Evolutionary conservation across 1,140 invertebrate genomes (phyloP), one percentile per base, ranked within the genome.

Genomic region (Megathymus violae): DNA sequence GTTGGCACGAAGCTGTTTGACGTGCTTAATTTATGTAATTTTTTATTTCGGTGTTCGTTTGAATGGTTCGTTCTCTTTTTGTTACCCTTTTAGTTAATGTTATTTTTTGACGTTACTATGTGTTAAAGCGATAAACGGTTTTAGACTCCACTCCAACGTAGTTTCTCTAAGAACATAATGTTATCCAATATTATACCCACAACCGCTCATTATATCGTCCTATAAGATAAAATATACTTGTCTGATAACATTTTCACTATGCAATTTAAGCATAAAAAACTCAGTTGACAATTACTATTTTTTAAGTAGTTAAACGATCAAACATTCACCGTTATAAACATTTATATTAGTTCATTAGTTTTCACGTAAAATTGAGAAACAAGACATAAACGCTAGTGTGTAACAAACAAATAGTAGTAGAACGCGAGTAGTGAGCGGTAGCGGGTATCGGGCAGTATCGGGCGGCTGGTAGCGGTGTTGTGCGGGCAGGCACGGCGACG

Each of bases 1-100:
- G 83, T 85, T 87, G 67, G 82, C 85, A 89, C 88, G 86, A 90
- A 82, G 82, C 86, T 90, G 82, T 90, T 90, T 89, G 85, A 88
- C 86, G 88, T 90, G 88, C 88, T 90, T 89, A 80, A 76, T 86
- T 78, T 84, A 80, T 90, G 85, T 89, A 80, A 11, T 76, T 81
- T 75, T 88, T 85, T 81, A 80, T 79, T 86, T 80, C 83, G 72
- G 69, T 87, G 82, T 89, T 85, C 72, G 64, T 82, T 85, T 86
- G 80, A 87, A 81, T 86, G 85, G 78, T 88, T 88, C 80, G 66
- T 56, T 77, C 62, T 81, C 59, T 70, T 80, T 80, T 81, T 66
- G 69, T 82, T 85, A 77, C 51, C 50, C 67, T 80, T 76, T 64
- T 72, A 62, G 56, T 44, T 56, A n/a, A 14, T 60, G 38, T 60